phyloP scores from a whole-genome alignment of 2,888 invertebrate genomes.

The Aphidius colemani region DNA sequence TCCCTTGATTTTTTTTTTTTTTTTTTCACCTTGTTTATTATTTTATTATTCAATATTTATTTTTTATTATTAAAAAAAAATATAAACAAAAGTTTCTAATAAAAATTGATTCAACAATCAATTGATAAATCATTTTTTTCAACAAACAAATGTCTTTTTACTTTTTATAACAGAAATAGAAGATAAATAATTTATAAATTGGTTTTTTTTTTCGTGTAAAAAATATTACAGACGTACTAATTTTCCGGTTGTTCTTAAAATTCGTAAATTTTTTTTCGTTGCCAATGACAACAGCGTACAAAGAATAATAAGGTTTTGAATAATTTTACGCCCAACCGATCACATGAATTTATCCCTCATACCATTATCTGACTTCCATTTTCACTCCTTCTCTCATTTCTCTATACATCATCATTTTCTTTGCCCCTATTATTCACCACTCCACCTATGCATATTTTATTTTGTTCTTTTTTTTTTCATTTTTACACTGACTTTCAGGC shows the following conservation, averaged over 20 bases:
- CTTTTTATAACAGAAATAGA: too few species aligned
- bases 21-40: conserved; percentile 7
- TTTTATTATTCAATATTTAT: too few species aligned
- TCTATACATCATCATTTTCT: background rate
- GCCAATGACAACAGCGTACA: conserved; percentile 35
- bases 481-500: background rate
- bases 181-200: too few species aligned
- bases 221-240: conserved; percentile 35
- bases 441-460: background rate
- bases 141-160: too few species aligned
- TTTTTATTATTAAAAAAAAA: too few species aligned
- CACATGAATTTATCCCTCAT: conserved; percentile 36
- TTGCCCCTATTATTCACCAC: background rate
- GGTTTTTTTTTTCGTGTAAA: too few species aligned
- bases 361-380: background rate
- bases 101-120: too few species aligned
- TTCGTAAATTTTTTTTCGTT: conserved; percentile 19
- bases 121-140: too few species aligned
- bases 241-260: conserved; percentile 36
- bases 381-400: background rate
- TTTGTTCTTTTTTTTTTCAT: background rate
- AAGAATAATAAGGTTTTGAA: conserved; percentile 44
- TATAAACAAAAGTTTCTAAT: too few species aligned
- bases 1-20: conserved; percentile 20
- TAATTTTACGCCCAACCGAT: conserved; percentile 46